phyloP scores from a whole-genome alignment of 2,888 invertebrate genomes.

The Neoascia interrupta region DNA sequence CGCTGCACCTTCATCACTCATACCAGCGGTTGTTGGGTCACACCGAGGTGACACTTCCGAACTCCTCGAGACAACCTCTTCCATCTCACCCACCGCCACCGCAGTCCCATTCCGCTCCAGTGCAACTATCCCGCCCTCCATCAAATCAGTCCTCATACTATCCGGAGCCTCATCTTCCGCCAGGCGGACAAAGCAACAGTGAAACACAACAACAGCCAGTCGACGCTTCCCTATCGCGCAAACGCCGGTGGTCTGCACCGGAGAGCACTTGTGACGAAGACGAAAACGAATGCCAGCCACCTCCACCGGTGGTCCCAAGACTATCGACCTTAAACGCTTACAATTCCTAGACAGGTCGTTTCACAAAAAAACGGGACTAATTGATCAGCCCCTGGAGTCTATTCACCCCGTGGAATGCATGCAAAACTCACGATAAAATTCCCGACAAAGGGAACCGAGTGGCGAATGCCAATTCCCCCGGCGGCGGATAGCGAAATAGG shows the following conservation, averaged over 20 bases:
- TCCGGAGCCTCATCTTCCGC: conserved; percentile 45
- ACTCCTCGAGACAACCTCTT: conserved; percentile 40
- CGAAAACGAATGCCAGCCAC: conserved; percentile 67
- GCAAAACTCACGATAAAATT: too few relatives aligned
- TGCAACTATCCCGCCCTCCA: conserved; percentile 60
- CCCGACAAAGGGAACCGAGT: too few relatives aligned
- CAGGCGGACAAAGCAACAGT: conserved; percentile 56
- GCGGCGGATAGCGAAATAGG: background rate
- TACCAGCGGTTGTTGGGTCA: conserved; percentile 55
- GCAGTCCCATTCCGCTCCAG: conserved; percentile 69
- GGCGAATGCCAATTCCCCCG: too few relatives aligned
- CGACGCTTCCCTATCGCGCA: conserved; percentile 75
- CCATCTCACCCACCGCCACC: conserved; percentile 58
- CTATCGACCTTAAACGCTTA: conserved; percentile 53
- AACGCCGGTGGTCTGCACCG: conserved; percentile 81
- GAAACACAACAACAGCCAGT: conserved; percentile 67
- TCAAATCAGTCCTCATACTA: conserved; percentile 70
- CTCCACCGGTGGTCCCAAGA: conserved; percentile 58
- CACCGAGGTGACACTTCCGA: conserved; percentile 21
- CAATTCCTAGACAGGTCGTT: conserved; percentile 50
- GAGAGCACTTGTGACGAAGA: conserved; percentile 79
- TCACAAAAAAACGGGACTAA: conserved; percentile 13
- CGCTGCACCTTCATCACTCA: conserved; percentile 57
- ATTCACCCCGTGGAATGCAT: too few relatives aligned
- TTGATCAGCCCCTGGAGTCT: too few relatives aligned